Conservation (phyloP, 2,113 vertebrate genomes). For the Ceratotherium simum region DNA sequence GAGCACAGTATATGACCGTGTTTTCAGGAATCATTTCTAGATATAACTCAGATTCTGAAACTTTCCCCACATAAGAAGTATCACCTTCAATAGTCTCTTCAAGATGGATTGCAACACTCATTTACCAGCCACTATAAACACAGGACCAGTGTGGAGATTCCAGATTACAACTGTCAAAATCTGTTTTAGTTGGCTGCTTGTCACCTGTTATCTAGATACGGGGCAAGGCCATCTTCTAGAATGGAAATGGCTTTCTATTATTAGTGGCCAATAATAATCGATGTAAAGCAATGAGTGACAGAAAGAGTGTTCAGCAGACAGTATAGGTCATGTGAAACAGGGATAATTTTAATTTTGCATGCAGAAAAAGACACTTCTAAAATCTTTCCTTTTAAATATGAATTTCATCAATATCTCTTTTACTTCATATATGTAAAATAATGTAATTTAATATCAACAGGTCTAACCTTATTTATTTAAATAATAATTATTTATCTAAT, state of each 20-base stretch:
- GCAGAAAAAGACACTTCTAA: not conserved
- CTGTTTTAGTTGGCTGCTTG: not conserved
- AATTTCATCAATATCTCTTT: not conserved
- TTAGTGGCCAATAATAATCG: conserved; percentile 21
- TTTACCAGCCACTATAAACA: not conserved
- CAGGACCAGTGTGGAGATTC: not conserved
- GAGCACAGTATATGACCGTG: not conserved
- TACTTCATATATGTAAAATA: not conserved
- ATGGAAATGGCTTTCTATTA: conserved; percentile 31
- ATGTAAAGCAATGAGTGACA: not conserved
- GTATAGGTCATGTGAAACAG: not conserved
- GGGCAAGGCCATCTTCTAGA: conserved; percentile 2
- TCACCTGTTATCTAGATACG: conserved; percentile 16
- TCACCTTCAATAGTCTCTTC: not conserved
- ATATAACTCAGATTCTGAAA: conserved; percentile 28
- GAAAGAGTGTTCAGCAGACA: not conserved
- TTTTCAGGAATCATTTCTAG: conserved; percentile 25
- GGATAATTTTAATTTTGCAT: not conserved
- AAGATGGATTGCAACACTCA: not conserved
- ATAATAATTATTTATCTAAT: not conserved
- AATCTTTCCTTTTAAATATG: not conserved
- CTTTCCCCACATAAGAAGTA: not conserved
- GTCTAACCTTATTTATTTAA: not conserved
- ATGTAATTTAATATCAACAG: not conserved
- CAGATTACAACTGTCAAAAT: not conserved